Evolutionary conservation across 2,888 invertebrate species (phyloP).

Genomic region (Erebia epiphron): DNA sequence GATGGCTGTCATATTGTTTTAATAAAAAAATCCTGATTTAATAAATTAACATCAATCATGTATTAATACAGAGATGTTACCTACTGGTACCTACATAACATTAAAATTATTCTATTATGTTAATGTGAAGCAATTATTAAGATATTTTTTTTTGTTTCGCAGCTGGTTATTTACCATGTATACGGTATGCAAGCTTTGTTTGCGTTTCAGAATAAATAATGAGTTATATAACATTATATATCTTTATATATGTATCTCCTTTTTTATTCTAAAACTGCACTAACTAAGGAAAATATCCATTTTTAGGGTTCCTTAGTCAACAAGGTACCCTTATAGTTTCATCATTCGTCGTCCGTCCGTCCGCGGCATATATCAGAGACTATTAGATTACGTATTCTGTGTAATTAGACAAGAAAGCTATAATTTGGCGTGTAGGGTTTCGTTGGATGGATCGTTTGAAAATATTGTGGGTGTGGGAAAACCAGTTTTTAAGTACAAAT

Average conservation of each 20-base stretch:
- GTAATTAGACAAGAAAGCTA: no score
- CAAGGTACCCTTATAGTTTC: no score
- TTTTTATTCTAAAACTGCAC: no score
- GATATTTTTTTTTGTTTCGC: constrained; percentile 19
- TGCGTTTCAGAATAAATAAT: constrained; percentile 5
- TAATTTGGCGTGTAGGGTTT: no score
- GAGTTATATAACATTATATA: background rate
- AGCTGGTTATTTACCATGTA: constrained; percentile 20
- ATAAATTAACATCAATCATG: background rate
- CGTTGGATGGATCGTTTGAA: no score
- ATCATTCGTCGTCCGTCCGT: no score
- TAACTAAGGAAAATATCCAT: no score
- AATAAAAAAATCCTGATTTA: constrained; percentile 2
- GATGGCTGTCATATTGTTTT: background rate
- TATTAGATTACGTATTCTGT: no score
- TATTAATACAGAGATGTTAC: background rate
- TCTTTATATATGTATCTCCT: background rate
- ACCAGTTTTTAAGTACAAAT: no score
- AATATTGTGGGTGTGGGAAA: no score
- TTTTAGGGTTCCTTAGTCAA: no score
- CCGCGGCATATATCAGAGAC: no score
- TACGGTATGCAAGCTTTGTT: background rate
- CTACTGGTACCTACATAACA: background rate
- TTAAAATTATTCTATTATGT: constrained; percentile 8
- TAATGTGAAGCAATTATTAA: constrained; percentile 8